Percentiles rank a stretch among this genome's conserved stretches.
phyloP scores from a whole-genome alignment of 2,888 invertebrate species.

The Latrodectus elegans region DNA sequence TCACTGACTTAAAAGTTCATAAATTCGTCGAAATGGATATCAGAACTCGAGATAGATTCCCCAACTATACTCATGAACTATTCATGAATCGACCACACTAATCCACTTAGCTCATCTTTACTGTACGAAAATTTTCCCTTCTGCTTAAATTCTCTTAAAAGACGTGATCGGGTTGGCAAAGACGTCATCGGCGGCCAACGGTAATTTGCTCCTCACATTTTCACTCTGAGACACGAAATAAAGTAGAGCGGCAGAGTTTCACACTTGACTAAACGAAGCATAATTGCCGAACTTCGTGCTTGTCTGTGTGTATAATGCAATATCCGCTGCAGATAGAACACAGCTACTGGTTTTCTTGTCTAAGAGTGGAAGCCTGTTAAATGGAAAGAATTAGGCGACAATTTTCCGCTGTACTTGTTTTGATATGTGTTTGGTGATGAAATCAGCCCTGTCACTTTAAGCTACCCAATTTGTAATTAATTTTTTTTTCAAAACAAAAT shows the following conservation, averaged over 20 bases:
- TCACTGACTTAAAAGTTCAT: no score
- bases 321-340: not conserved
- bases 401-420: constrained; percentile 11
- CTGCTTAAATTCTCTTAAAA: constrained; percentile 21
- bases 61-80: constrained; percentile 24
- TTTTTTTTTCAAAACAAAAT: no score
- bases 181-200: not conserved
- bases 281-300: constrained; percentile 56
- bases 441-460: no score
- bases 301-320: not conserved
- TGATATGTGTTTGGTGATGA: no score
- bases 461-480: no score
- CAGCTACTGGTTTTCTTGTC: constrained; percentile 10
- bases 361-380: constrained; percentile 17
- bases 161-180: constrained; percentile 34
- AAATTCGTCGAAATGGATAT: no score
- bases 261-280: constrained; percentile 65
- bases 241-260: constrained; percentile 6
- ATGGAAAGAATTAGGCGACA: constrained; percentile 38
- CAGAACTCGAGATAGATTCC: no score
- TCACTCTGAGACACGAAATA: no score
- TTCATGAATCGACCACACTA: constrained; percentile 27
- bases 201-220: constrained; percentile 27
- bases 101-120: constrained; percentile 30
- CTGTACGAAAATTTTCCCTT: constrained; percentile 4